These are phyloP conservation scores for Corynorhinus townsendii DNA, from an alignment of 2,113 vertebrate genomes.

Conservation along the genomic window DNA sequence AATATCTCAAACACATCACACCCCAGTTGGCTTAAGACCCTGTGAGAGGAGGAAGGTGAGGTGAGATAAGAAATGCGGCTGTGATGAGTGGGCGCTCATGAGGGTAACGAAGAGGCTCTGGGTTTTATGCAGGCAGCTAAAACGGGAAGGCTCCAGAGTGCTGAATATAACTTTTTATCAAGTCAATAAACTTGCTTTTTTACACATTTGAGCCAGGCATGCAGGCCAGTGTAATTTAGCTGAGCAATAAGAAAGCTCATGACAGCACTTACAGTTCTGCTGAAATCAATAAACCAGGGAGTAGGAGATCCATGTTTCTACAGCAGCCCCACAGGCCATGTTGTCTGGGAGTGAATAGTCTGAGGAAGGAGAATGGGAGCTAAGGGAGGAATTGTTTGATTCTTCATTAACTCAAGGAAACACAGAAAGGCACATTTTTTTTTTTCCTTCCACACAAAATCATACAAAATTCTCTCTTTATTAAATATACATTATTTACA, in stretches of 20 bases:
- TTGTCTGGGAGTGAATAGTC: conserved; percentile 37
- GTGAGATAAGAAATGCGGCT: background rate
- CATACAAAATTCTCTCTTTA: conserved; percentile 88
- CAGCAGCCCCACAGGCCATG: conserved; percentile 16
- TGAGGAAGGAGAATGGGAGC: conserved; percentile 37
- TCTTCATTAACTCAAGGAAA: conserved; percentile 67
- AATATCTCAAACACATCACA: background rate
- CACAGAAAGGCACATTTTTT: conserved; percentile 72
- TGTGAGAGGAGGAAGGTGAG: background rate
- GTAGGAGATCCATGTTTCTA: conserved; percentile 57
- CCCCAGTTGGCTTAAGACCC: background rate
- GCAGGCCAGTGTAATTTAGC: background rate
- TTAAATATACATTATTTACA: conserved; percentile 96
- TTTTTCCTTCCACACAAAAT: conserved; percentile 84
- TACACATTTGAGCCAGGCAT: background rate
- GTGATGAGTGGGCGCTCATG: fast-evolving
- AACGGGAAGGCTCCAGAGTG: background rate
- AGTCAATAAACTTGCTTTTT: background rate
- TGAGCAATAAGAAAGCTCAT: conserved; percentile 4
- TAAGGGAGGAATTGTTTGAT: conserved; percentile 37
- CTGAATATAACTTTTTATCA: background rate
- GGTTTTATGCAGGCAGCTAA: background rate
- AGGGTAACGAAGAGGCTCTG: fast-evolving
- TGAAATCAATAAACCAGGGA: conserved; percentile 59
- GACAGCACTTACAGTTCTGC: conserved; percentile 50